These are phyloP conservation scores for Brachypteracias leptosomus DNA, from an alignment of 2,113 vertebrate genomes.

Conservation along the genomic window DNA sequence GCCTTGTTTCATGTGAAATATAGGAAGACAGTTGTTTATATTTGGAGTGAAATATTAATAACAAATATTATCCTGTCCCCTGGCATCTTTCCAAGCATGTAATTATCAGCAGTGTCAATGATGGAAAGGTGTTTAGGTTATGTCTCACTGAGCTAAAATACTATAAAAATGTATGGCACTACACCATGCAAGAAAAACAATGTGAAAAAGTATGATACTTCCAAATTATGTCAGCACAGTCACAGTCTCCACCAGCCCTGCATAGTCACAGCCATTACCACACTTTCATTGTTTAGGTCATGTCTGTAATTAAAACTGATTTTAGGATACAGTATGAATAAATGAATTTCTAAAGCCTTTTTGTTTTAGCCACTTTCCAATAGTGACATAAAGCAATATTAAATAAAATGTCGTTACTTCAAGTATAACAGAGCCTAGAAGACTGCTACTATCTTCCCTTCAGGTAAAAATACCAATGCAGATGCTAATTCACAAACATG, in stretches of 20 bases:
- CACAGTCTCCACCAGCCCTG: neutral
- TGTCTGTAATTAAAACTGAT: neutral
- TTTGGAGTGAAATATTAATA: neutral
- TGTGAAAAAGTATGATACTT: neutral
- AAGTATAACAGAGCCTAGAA: neutral
- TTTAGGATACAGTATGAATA: neutral
- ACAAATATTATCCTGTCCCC: neutral
- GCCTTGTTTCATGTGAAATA: neutral
- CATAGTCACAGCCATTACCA: neutral
- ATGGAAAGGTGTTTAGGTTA: neutral
- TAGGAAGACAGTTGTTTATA: neutral
- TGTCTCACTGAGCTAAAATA: neutral
- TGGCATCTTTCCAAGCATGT: neutral
- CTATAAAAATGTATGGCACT: neutral
- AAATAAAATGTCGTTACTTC: neutral
- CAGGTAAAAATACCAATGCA: neutral
- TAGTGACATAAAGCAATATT: neutral
- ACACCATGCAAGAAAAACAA: neutral
- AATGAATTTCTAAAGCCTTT: neutral
- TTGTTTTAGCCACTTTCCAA: neutral
- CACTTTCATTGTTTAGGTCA: neutral
- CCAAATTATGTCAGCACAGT: rapidly evolving
- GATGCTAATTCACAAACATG: neutral
- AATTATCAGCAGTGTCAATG: neutral
- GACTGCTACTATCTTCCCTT: neutral